These are phyloP conservation scores for Thunnus maccoyii DNA, from an alignment of 2,113 vertebrate species.

Conservation along the genomic window DNA sequence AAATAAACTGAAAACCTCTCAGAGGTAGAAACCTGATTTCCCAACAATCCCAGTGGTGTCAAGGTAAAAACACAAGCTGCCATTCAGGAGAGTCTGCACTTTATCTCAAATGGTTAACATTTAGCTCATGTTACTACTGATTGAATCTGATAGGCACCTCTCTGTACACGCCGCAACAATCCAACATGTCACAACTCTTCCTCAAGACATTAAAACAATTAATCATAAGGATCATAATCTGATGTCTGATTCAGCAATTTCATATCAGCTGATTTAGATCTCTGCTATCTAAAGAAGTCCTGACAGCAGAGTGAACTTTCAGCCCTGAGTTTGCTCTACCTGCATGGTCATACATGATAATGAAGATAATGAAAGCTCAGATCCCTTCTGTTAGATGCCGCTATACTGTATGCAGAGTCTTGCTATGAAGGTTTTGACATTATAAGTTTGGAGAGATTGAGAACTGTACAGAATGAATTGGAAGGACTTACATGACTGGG, in stretches of 20 bases:
- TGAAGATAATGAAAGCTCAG: constrained; percentile 19
- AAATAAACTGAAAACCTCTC: constrained; percentile 1
- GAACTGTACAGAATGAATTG: not conserved
- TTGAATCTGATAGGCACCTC: not conserved
- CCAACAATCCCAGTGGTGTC: not conserved
- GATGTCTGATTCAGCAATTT: constrained; percentile 16
- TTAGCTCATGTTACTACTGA: not conserved
- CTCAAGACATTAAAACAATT: not conserved
- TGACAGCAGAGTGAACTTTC: constrained; percentile 53
- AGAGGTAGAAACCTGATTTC: constrained; percentile 3
- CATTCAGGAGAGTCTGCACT: not conserved
- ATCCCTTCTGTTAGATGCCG: not conserved
- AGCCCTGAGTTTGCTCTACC: not conserved
- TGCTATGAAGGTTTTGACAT: not conserved
- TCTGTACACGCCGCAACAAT: not conserved
- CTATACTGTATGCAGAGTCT: no score
- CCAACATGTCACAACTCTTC: not conserved
- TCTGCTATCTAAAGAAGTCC: constrained; percentile 13
- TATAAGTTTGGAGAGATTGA: not conserved
- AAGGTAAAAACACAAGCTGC: not conserved
- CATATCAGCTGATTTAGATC: constrained; percentile 40
- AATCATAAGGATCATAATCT: not conserved
- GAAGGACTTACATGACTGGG: not conserved
- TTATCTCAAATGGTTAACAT: not conserved
- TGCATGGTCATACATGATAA: constrained; percentile 34